Evolutionary conservation across 1,140 invertebrate species (phyloP), one percentile per base, ranked within the genome.

Genomic region (Camponotus floridanus): DNA sequence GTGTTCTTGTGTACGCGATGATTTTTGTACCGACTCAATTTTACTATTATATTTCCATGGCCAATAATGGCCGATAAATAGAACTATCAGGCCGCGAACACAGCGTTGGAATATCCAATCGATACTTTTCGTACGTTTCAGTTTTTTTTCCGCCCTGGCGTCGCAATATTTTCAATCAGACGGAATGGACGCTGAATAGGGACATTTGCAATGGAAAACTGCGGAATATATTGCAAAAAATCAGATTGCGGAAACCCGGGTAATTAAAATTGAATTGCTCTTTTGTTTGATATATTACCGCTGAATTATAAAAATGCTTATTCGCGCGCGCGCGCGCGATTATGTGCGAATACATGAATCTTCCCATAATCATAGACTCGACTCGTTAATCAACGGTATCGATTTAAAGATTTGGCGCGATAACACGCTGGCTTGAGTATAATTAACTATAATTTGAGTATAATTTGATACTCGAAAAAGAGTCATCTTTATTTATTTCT

Each of bases 151-250:
- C 26, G 11, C 8, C 39, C 18, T 18, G 15, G 48, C 13, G 5
- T 33, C 62, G 61, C 3, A 26, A 48, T 39, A 71, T 55, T 88
- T 85, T 87, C 73, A 57, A 80, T 80, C 70, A 36, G 2, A 64
- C 31, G 36, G 13, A 42, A 18, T 31, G 21, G 31, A 18, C 45
- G 26, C 62, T 74, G 74, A 87, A 87, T 68, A 48, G 68, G 67
- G 42, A 31, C n/a, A 76, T n/a, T 51, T 51, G 15, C 48, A 1
- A 48, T 7, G 15, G 5, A 6, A 51, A 48, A 15, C 45, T 48
- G 48, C 48, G 31, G 59, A 65, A 57, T 33, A 26, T 51, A 15
- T 2, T 13, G 15, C 73, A 33, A 26, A 26, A 90, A 85, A 88
- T 36, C 33, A 80, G 87, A 74, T 61, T 51, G 57, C 48, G 48